Percentiles rank a stretch among this genome's conserved stretches.
These are phyloP conservation scores for Trematocara unimaculatum DNA, from an alignment of 2,113 vertebrate species.

Conservation along the genomic window DNA sequence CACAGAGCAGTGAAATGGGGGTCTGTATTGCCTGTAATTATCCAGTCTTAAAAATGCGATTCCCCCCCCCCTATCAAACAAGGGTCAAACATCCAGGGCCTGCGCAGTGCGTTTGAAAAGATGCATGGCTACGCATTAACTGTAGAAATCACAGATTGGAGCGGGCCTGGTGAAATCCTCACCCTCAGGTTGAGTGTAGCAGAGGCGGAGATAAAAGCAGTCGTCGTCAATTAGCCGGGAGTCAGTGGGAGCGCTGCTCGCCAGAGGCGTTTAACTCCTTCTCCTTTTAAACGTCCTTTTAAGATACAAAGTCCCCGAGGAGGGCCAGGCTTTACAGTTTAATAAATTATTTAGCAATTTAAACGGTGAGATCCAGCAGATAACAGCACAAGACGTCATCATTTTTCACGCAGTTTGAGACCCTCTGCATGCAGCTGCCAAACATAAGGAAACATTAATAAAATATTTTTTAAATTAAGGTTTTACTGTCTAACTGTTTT, in stretches of 20 bases:
- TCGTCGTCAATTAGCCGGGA: constrained; percentile 69
- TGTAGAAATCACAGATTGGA: constrained; percentile 51
- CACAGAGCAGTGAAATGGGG: not conserved
- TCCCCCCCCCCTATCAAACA: constrained; percentile 13
- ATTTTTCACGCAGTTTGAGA: constrained; percentile 39
- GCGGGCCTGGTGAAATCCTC: constrained; percentile 40
- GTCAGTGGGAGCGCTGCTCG: constrained; percentile 65
- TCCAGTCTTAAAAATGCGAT: constrained; percentile 14
- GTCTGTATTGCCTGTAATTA: constrained; percentile 19
- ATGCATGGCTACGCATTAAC: constrained; percentile 23
- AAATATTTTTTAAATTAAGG: not conserved
- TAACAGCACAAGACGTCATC: constrained; percentile 44
- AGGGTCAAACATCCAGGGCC: constrained; percentile 28
- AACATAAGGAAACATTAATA: not conserved
- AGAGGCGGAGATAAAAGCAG: constrained; percentile 67
- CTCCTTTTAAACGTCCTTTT: constrained; percentile 73
- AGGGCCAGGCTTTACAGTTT: constrained; percentile 65
- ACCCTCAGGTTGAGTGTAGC: constrained; percentile 56
- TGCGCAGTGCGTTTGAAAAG: not conserved
- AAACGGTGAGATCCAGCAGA: constrained; percentile 65
- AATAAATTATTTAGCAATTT: constrained; percentile 79
- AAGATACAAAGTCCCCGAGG: constrained; percentile 71
- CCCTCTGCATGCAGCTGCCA: constrained; percentile 23
- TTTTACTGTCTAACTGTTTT: not conserved
- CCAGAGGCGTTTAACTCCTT: constrained; percentile 69